Evolutionary conservation across 2,113 vertebrate genomes (phyloP).

Genomic region (Addax nasomaculatus): DNA sequence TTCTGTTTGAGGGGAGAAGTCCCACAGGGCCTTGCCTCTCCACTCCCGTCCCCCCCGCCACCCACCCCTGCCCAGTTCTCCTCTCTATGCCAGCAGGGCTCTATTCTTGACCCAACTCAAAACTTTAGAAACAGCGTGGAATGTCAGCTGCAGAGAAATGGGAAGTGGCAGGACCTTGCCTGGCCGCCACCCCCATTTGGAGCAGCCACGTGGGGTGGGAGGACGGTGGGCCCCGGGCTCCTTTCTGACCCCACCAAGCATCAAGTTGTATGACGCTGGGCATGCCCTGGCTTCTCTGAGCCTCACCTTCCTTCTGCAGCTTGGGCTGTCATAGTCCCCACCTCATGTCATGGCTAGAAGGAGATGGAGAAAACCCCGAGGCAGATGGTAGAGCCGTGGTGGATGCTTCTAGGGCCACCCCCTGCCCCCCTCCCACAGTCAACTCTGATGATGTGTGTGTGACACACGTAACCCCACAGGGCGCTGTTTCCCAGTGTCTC

Average conservation of each 20-base stretch:
- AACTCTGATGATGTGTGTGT: fast-evolving
- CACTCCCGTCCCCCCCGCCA: neutral
- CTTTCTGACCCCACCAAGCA: fast-evolving
- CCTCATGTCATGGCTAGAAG: neutral
- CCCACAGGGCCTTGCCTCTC: neutral
- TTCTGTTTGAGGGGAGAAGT: neutral
- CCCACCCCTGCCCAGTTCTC: fast-evolving
- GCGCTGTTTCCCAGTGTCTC: neutral
- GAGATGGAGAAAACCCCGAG: neutral
- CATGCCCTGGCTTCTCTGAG: neutral
- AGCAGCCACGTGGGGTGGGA: fast-evolving
- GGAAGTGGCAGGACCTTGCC: neutral
- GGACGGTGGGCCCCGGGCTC: no score
- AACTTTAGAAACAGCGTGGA: neutral
- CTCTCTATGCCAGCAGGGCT: neutral
- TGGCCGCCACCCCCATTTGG: neutral
- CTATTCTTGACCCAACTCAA: neutral
- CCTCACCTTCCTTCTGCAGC: neutral
- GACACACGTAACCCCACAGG: fast-evolving
- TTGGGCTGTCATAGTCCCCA: neutral
- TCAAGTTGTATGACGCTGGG: neutral
- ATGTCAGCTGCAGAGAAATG: neutral
- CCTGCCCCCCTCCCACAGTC: no score
- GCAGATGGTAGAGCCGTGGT: neutral
- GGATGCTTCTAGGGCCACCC: neutral